Evolutionary conservation across 1,140 invertebrate genomes (phyloP).

Genomic region (Schlechtendalia chinensis): DNA sequence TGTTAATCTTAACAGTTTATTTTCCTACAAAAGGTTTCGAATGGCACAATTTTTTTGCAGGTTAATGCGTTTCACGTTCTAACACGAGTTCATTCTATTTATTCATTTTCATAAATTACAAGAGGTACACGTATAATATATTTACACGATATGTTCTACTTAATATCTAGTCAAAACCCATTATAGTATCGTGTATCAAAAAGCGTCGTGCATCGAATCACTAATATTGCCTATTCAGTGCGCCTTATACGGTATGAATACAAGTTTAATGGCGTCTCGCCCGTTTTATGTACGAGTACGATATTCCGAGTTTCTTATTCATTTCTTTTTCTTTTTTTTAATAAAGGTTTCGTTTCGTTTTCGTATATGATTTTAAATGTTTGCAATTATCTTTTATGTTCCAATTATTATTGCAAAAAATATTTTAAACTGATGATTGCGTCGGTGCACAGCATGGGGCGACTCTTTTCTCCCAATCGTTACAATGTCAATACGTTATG

Average conservation of each 20-base stretch:
- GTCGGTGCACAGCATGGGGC: not conserved
- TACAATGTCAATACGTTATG: not conserved
- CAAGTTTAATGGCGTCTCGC: slow-evolving; percentile 20
- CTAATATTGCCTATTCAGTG: slow-evolving; percentile 43
- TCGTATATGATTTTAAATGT: not conserved
- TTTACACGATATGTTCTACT: slow-evolving; percentile 9
- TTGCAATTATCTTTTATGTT: not conserved
- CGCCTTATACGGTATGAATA: slow-evolving; percentile 19
- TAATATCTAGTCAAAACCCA: not conserved
- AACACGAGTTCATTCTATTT: not conserved
- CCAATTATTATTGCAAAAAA: not conserved
- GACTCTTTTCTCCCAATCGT: too few species aligned
- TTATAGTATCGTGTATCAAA: slow-evolving; percentile 27
- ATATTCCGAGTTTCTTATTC: not conserved
- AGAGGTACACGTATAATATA: not conserved
- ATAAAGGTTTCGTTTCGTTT: not conserved
- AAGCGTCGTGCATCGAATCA: not conserved
- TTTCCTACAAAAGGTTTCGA: not conserved
- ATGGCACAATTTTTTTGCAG: not conserved
- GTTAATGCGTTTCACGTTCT: not conserved
- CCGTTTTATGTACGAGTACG: not conserved
- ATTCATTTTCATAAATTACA: slow-evolving; percentile 1
- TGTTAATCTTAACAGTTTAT: not conserved
- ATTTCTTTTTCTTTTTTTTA: not conserved
- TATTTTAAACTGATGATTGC: not conserved